Base-by-base conservation (phyloP, 2,113 vertebrate genomes). In the Halichoerus grypus region DNA sequence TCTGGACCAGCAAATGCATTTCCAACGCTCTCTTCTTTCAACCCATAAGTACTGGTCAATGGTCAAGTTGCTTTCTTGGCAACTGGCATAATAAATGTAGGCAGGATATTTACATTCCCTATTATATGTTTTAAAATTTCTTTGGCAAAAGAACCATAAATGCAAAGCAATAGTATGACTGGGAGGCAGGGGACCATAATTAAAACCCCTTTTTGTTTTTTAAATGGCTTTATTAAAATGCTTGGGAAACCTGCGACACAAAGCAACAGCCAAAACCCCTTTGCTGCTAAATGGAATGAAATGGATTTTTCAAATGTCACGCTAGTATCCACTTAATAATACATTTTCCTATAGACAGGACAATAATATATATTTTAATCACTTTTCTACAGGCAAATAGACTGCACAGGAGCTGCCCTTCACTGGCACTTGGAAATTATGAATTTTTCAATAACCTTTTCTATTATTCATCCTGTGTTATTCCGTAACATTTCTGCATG, bases 401-500 rank as follows among this genome's bases (percentile, higher is more conserved):
- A 98, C 98, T 97, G 96, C 93, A 98, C 97, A 97, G 98, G 98
- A 98, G 97, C 98, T 99, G 99, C 99, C 99, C 99, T 99, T 99
- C 99, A 98, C 98, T 97, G 98, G 98, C 92, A 99, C 98, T 99
- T 99, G 98, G 99, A 99, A 99, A 99, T 99, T 98, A 99, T 99
- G 98, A 99, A 99, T 99, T 99, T 99, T 99, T 99, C 98, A 99
- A 99, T 99, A 99, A 99, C 98, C 99, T 99, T 98, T 99, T 99
- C 98, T 99, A 99, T 99, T 99, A 99, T 99, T 99, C 99, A 99
- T 99, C 98, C 98, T 97, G 98, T 99, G 99, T 99, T 99, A 99
- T 99, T 99, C 99, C 96, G 98, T 99, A 99, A 99, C 99, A 99
- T 99, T 99, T 99, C 98, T 98, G 98, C 96, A 98, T 99, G 99